Base-by-base conservation (phyloP, 2,113 vertebrate species). In the Tachycineta bicolor region DNA sequence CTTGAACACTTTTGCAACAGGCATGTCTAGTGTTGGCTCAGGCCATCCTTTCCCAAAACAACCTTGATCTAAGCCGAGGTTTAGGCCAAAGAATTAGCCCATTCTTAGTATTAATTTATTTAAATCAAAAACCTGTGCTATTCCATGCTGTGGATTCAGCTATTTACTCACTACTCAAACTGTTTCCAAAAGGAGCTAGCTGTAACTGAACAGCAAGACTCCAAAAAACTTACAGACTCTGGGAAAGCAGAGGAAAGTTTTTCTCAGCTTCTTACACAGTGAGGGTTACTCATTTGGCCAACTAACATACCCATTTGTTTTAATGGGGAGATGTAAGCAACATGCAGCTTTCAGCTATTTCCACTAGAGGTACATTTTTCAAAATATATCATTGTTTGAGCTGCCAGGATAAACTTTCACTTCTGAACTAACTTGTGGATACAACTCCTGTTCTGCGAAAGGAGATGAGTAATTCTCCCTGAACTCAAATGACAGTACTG, bases 1-100 rank as follows among this genome's bases (percentile, higher is more conserved):
- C 90, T 96, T 97, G 97, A 96, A 96, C 96, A 94, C 93, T 95
- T 95, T 95, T 97, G 93, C 96, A 97, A 91, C 93, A 93, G 93
- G 39, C 4, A 0, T 90, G 87, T 93, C 84, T 79, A 33, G 44
- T 77, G 53, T 96, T 94, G 95, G 93, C 92, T 94, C 80, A 83
- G 96, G 95, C 93, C 92, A 83, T 91, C 71, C 31, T 90, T 95
- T 96, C 94, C 97, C 92, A 91, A 81, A 91, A 91, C 60, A 97
- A 87, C 85, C 78, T 90, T 91, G 91, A 90, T 81, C 71, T 53
- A 96, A 95, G 70, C 81, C 0, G 26, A 85, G 79, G 84, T 95
- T 93, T 93, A 91, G 95, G 94, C 95, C 96, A 96, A 96, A 95
- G 93, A 97, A 91, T 84, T 88, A 89, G 92, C 71, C 93, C 92